These are phyloP conservation scores for Atlantisia rogersi DNA, from an alignment of 2,113 vertebrate genomes.

Conservation along the genomic window DNA sequence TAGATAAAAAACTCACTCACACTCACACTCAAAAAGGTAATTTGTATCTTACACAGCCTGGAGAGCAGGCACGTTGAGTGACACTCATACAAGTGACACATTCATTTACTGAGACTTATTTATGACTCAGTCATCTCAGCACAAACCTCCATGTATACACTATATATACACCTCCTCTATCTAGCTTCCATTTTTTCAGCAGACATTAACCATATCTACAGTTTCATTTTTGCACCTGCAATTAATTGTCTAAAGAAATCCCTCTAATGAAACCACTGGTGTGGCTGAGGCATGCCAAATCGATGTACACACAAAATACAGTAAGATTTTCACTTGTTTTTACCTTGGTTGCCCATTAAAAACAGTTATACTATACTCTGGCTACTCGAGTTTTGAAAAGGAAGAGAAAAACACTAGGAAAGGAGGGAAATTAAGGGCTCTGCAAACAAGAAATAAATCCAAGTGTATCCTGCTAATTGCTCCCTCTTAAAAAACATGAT, in stretches of 20 bases:
- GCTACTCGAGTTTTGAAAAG: neutral
- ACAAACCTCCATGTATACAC: neutral
- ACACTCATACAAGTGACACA: neutral
- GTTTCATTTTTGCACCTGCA: conserved; percentile 12
- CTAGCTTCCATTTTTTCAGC: neutral
- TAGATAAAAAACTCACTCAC: neutral
- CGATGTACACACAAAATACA: neutral
- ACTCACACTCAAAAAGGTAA: neutral
- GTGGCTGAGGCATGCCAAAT: neutral
- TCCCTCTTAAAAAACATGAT: neutral
- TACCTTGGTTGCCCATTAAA: neutral
- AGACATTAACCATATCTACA: neutral
- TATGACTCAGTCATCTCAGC: neutral
- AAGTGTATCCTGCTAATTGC: neutral
- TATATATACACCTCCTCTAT: neutral
- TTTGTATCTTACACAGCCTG: neutral
- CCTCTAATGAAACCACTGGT: neutral
- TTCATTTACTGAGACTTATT: neutral
- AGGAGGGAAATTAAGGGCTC: neutral
- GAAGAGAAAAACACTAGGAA: neutral
- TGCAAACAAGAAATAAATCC: conserved; percentile 3
- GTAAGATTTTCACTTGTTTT: neutral
- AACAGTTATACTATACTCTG: neutral
- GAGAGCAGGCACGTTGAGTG: neutral
- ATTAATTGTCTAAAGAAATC: conserved; percentile 8